Evolutionary conservation across 2,888 invertebrate genomes (phyloP), one percentile per base, ranked within the genome.

Genomic region (Dendrolimus houi): DNA sequence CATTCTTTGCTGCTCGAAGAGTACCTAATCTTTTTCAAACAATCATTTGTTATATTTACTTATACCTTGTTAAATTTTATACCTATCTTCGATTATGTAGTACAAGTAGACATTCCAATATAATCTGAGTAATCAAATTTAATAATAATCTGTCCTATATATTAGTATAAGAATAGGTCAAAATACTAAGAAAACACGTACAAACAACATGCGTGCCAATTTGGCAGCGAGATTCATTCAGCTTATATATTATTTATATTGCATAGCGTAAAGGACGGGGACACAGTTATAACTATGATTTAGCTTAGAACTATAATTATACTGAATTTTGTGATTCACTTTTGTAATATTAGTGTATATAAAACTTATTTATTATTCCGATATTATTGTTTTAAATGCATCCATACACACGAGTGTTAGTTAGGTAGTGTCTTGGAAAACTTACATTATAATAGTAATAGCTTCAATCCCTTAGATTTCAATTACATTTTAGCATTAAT

Each of bases 141-240:
- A 29, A 29, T 29, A 29, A 29, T 29, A 29, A 62, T 62, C 59
- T 63, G 63, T 63, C 60, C 58, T 65, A 65, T 62, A 68, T 68
- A 68, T 68, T 68, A 57, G 53, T 57, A 66, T 64, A 66, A 56
- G 65, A 70, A 75, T 72, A 72, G 72, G 72, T 74, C 72, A 72
- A 71, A 76, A 77, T 66, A 69, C 75, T 71, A 63, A 70, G 64
- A 70, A 68, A 64, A 60, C 64, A 64, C 59, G 59, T 55, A 61
- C 61, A 58, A 62, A 64, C 59, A 58, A 53, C 10, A 29, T 58
- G 64, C 64, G 63, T 75, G 77, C 78, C 78, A 77, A 77, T 57
- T 78, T 78, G 77, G 78, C 78, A 78, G 57, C 65, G 59, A 53
- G 8, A 47, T 52, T 47, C 53, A 54, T 59, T 67, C 29, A 29